A percentile compares a stretch with the other conserved stretches of the same genome.
Conservation (phyloP, 1,140 invertebrate genomes). For the Ceratoteleas bidentatus region DNA sequence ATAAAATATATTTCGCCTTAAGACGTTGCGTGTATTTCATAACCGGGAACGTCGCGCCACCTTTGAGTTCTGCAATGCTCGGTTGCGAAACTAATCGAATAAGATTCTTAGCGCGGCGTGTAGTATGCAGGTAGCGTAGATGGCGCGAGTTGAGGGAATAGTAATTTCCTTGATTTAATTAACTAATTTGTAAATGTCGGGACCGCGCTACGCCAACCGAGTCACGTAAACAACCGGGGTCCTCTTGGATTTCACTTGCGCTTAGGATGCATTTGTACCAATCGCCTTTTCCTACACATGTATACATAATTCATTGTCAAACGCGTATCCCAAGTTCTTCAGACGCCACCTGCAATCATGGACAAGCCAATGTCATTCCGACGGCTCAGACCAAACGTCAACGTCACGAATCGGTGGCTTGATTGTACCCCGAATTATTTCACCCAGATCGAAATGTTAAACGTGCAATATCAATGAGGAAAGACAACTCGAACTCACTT, state of each 20-base stretch:
- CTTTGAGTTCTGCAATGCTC: conserved; percentile 57
- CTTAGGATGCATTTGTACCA: conserved; percentile 60
- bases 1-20: conserved; percentile 17
- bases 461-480: not conserved
- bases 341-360: conserved; percentile 15
- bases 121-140: conserved; percentile 69
- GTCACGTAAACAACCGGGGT: conserved; percentile 76
- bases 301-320: conserved; percentile 50
- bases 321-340: conserved; percentile 28
- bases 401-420: conserved; percentile 6
- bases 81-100: conserved; percentile 68
- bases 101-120: conserved; percentile 69
- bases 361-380: conserved; percentile 19
- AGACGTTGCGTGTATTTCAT: conserved; percentile 38
- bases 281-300: conserved; percentile 56
- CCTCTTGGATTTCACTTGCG: conserved; percentile 71
- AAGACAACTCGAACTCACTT: not conserved
- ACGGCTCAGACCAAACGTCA: conserved; percentile 13
- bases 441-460: not conserved
- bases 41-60: conserved; percentile 41
- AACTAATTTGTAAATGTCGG: conserved; percentile 78
- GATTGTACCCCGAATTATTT: not conserved
- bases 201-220: conserved; percentile 68
- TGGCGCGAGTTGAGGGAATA: conserved; percentile 70
- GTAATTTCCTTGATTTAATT: conserved; percentile 79